Evolutionary conservation across 2,888 invertebrate species (phyloP).

Genomic region (Gandaritis pyraliata): DNA sequence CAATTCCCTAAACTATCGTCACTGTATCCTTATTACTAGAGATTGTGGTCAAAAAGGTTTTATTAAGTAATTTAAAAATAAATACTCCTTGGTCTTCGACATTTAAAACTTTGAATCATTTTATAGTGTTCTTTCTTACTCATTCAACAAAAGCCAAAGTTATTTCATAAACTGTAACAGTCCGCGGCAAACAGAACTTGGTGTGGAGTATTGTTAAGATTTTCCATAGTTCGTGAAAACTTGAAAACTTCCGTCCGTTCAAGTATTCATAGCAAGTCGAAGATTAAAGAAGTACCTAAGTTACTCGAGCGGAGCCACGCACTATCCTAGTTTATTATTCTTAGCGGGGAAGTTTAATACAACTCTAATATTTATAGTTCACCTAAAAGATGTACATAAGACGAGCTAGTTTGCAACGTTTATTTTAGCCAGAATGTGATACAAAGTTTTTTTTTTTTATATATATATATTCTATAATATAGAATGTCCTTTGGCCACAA

Average conservation of each 20-base stretch:
- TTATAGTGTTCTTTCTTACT: constrained; percentile 13
- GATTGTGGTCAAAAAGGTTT: no score
- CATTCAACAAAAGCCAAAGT: constrained; percentile 28
- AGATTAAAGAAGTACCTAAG: constrained; percentile 37
- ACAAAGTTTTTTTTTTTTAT: no score
- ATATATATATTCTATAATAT: no score
- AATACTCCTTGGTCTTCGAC: no score
- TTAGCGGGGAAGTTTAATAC: constrained; percentile 23
- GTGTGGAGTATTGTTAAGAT: constrained; percentile 40
- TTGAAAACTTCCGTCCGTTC: constrained; percentile 33
- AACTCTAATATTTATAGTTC: constrained; percentile 28
- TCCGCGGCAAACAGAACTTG: constrained; percentile 35
- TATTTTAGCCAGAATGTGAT: no score
- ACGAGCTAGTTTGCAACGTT: constrained; percentile 1
- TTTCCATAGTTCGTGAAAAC: constrained; percentile 39
- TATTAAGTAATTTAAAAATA: no score
- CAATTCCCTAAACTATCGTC: no score
- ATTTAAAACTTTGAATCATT: no score
- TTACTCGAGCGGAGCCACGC: constrained; percentile 37
- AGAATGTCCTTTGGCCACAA: no score
- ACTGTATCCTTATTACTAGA: no score
- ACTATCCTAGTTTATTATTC: constrained; percentile 38
- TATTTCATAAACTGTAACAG: constrained; percentile 34
- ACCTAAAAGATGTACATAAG: constrained; percentile 7
- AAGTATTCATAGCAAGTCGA: constrained; percentile 45